Percentiles rank a stretch among this genome's conserved stretches.
Evolutionary conservation across 2,888 invertebrate species (phyloP).

Genomic region (Tetragnatha montana): DNA sequence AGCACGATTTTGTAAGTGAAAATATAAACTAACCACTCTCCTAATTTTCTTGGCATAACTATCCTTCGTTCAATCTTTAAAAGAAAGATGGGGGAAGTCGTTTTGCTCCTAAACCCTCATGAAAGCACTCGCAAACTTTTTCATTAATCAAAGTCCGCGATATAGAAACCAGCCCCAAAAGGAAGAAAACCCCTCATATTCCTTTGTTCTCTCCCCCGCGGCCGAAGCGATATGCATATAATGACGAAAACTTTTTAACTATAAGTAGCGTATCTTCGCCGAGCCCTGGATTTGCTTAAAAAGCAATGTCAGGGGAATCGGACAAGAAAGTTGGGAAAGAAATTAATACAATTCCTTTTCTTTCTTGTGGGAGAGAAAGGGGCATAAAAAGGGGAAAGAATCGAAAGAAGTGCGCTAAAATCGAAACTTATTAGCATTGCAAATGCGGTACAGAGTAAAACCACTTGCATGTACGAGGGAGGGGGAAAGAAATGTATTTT

Average conservation of each 20-base stretch:
- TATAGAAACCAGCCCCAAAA: neutral
- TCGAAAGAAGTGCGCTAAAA: constrained; percentile 38
- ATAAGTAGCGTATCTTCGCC: constrained; percentile 11
- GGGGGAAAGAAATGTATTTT: constrained; percentile 26
- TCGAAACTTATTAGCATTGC: constrained; percentile 64
- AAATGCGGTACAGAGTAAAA: constrained; percentile 55
- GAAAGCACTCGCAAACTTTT: neutral
- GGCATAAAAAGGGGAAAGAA: constrained; percentile 36
- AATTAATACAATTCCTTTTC: constrained; percentile 56
- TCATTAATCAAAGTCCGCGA: neutral
- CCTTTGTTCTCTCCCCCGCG: neutral
- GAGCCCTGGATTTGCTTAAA: neutral
- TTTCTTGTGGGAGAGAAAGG: neutral
- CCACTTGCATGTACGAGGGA: constrained; percentile 26
- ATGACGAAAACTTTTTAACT: constrained; percentile 24
- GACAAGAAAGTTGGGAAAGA: constrained; percentile 53
- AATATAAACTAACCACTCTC: no score
- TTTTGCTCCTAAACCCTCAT: neutral
- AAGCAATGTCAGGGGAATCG: constrained; percentile 24
- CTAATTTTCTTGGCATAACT: neutral
- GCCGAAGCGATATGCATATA: constrained; percentile 16
- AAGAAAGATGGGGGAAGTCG: neutral
- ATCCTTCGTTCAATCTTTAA: neutral
- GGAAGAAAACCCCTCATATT: neutral
- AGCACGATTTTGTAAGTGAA: no score